Evolutionary conservation across 1,140 invertebrate genomes (phyloP), one percentile per base, ranked within the genome.

Genomic region (Euwallacea fornicatus): DNA sequence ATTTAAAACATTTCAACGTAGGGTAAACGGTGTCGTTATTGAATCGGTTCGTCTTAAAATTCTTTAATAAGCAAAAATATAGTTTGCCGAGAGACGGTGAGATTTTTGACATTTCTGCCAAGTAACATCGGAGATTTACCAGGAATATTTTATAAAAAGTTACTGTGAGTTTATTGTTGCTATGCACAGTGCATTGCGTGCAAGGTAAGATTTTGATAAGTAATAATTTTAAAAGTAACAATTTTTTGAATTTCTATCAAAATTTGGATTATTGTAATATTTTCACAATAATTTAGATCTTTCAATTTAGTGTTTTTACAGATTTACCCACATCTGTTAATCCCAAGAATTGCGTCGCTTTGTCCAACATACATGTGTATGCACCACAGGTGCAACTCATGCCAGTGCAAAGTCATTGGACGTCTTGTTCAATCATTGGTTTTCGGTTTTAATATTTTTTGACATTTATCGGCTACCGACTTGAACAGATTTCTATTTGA

Each of bases 301-400:
- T 1, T 50, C 46, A 50, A 50, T 50, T 50, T 50, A 13, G 9
- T 11, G 2, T 50, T 50, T 50, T 50, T 50, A 50, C 46, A 50
- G 9, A 6, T 50, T 50, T 50, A 50, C 46, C 13, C 46, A 2
- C 46, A 50, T 50, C 1, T 50, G 1, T 50, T 50, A 6, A n/a
- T n/a, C n/a, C n/a, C n/a, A n/a, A n/a, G 46, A 50, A 13, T 50
- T 50, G 13, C 46, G 13, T 50, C 46, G 6, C 13, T 13, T 50
- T 50, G 46, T 50, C 46, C 46, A 50, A 50, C 46, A 50, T 50
- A 50, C 46, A 50, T 50, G 2, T 50, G 46, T 50, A 50, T 2
- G 6, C 6, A 10, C 46, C 1, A 50, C 46, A 50, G 6, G 46
- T 50, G 6, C 46, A 50, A 50, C 46, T 50, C n/a, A n/a, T n/a